A percentile compares a stretch with the other conserved stretches of the same genome.
Evolutionary conservation across 2,113 vertebrate species (phyloP).

Genomic region (Emydocephalus ijimae): DNA sequence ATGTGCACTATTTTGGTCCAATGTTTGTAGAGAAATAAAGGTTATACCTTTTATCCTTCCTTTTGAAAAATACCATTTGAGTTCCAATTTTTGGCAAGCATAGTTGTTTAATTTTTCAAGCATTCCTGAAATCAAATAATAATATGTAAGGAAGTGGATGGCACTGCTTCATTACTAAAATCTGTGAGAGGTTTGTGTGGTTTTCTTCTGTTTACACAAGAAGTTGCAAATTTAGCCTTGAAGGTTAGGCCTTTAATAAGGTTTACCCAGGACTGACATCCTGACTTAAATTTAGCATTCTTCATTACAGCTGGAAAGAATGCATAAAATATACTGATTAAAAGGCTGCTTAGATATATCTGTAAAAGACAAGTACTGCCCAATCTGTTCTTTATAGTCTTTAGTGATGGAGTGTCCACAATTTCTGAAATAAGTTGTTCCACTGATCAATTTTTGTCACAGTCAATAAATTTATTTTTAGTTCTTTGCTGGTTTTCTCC

Average conservation of each 20-base stretch:
- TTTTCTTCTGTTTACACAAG: slow-evolving; percentile 37
- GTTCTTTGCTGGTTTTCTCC: too few relatives aligned
- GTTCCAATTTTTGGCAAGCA: slow-evolving; percentile 10
- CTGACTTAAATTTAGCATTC: slow-evolving; percentile 1
- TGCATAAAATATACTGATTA: not conserved
- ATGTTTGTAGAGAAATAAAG: slow-evolving; percentile 22
- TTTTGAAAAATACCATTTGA: slow-evolving; percentile 39
- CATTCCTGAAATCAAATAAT: slow-evolving; percentile 34
- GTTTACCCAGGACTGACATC: slow-evolving; percentile 14
- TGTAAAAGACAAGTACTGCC: too few relatives aligned
- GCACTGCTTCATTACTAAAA: slow-evolving; percentile 32
- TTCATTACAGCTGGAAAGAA: not conserved
- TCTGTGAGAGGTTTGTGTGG: slow-evolving; percentile 23
- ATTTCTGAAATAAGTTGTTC: too few relatives aligned
- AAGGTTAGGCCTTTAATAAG: slow-evolving; percentile 12
- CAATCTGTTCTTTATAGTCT: too few relatives aligned
- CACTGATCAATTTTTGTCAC: too few relatives aligned
- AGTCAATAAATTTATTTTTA: too few relatives aligned
- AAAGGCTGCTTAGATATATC: not conserved
- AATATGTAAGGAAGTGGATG: slow-evolving; percentile 1
- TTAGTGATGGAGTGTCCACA: too few relatives aligned
- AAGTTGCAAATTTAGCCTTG: slow-evolving; percentile 36
- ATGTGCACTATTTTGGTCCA: slow-evolving; percentile 31
- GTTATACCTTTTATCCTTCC: slow-evolving; percentile 6
- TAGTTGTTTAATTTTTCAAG: slow-evolving; percentile 46